These are phyloP conservation scores for Peromyscus californicus DNA, from an alignment of 2,113 vertebrate species.

Conservation along the genomic window DNA sequence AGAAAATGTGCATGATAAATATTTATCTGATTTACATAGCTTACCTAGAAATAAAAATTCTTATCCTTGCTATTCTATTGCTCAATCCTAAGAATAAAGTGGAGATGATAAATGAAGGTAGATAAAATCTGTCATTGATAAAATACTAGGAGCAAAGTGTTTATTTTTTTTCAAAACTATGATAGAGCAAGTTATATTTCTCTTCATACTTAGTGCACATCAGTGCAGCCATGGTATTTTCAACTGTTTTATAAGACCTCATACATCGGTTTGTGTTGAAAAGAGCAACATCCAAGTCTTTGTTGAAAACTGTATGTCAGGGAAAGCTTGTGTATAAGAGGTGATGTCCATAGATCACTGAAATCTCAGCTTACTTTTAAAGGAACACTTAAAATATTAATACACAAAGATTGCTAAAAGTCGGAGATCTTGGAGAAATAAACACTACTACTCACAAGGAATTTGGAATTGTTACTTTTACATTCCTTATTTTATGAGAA, in stretches of 20 bases:
- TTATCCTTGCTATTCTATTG: not conserved
- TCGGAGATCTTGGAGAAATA: not conserved
- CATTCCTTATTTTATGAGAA: not conserved
- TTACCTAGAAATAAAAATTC: not conserved
- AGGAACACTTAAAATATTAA: not conserved
- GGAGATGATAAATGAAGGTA: not conserved
- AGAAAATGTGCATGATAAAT: not conserved
- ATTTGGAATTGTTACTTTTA: not conserved
- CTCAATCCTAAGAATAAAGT: not conserved
- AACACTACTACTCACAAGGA: not conserved
- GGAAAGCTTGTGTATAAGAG: not conserved
- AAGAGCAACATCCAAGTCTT: not conserved
- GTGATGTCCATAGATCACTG: not conserved
- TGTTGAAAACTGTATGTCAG: not conserved
- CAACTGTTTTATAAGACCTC: not conserved
- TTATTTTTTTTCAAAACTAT: constrained; percentile 26
- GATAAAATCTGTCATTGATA: constrained; percentile 22
- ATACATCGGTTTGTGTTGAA: constrained; percentile 8
- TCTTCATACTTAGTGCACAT: not conserved
- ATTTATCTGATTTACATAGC: not conserved
- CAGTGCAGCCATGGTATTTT: not conserved
- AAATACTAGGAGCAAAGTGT: not conserved
- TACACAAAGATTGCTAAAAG: not conserved
- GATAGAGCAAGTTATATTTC: constrained; percentile 27
- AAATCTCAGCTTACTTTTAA: not conserved